phyloP scores from a whole-genome alignment of 2,797 vertebrate species.

The Thalassophryne amazonica region DNA sequence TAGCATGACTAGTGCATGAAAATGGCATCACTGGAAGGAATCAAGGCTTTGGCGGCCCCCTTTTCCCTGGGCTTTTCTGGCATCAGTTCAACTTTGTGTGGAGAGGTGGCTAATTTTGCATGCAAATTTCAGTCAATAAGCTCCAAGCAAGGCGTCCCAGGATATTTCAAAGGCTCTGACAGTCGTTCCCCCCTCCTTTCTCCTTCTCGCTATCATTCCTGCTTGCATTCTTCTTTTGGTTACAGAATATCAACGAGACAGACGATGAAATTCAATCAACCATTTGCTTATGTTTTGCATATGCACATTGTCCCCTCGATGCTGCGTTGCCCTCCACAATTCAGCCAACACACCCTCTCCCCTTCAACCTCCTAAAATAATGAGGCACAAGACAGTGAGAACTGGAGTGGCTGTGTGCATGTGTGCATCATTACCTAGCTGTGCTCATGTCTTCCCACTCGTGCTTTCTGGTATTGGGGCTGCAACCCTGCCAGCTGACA shows the following conservation, averaged over 20 bases:
- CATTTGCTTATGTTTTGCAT: conserved; percentile 95
- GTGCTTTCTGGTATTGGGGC: conserved; percentile 89
- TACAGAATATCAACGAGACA: conserved; percentile 98
- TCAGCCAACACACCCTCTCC: conserved; percentile 33
- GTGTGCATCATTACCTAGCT: conserved; percentile 85
- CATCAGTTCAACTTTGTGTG: conserved; percentile 93
- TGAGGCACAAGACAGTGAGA: conserved; percentile 81
- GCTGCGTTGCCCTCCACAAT: conserved; percentile 60
- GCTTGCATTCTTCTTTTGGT: conserved; percentile 71
- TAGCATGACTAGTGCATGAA: conserved; percentile 92
- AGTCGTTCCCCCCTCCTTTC: conserved; percentile 82
- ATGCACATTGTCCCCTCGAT: conserved; percentile 91
- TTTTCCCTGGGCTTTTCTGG: conserved; percentile 93
- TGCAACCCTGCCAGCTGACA: conserved; percentile 85
- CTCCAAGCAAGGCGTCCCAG: conserved; percentile 98
- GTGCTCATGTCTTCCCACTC: conserved; percentile 95
- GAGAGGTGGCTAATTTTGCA: conserved; percentile 98
- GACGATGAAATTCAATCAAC: conserved; percentile 98
- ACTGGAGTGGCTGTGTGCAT: conserved; percentile 35
- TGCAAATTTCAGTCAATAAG: conserved; percentile 99
- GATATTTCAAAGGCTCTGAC: conserved; percentile 99
- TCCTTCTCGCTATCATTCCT: conserved; percentile 69
- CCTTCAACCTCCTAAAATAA: conserved; percentile 81
- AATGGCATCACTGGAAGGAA: conserved; percentile 97
- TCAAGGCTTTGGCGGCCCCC: conserved; percentile 85